Conservation (phyloP, 2,113 vertebrate genomes). For the Cyprinodon tularosa region DNA sequence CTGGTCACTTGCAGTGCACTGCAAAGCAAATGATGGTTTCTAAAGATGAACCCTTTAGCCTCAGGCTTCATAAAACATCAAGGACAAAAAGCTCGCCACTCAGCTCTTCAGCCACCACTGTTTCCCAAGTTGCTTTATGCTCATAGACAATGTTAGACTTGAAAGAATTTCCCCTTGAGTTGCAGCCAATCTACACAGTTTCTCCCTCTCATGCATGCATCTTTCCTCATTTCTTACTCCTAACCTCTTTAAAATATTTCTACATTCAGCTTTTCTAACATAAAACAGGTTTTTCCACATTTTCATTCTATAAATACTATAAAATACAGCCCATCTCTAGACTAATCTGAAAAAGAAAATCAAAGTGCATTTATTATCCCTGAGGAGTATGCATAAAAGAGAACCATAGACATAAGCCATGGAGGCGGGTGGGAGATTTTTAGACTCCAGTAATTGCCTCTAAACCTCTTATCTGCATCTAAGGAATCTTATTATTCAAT, state of each 20-base stretch:
- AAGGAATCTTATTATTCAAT: conserved; percentile 74
- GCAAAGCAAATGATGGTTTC: conserved; percentile 31
- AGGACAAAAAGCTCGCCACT: conserved; percentile 40
- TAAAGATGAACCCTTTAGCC: conserved; percentile 37
- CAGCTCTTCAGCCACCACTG: conserved; percentile 27
- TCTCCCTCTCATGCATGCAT: conserved; percentile 11
- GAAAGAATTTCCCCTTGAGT: conserved; percentile 21
- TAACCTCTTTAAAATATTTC: conserved; percentile 4
- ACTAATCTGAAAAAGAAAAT: conserved; percentile 28
- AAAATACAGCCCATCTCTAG: conserved; percentile 10
- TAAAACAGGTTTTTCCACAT: conserved; percentile 1
- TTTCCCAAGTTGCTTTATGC: conserved; percentile 29
- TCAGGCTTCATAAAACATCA: conserved; percentile 46
- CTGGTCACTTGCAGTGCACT: conserved; percentile 16
- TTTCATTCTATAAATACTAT: not conserved
- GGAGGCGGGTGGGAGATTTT: conserved; percentile 16
- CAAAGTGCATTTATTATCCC: conserved; percentile 46
- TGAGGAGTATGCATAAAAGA: conserved; percentile 27
- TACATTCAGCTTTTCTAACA: not conserved
- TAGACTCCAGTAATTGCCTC: conserved; percentile 68
- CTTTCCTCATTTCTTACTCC: not conserved
- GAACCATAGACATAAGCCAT: conserved; percentile 10
- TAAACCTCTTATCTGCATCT: conserved; percentile 75
- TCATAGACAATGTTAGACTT: conserved; percentile 24
- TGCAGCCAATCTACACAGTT: conserved; percentile 11